These are phyloP conservation scores for Drosophila meridionalis DNA, from an alignment of 2,888 invertebrate genomes.

Conservation along the genomic window DNA sequence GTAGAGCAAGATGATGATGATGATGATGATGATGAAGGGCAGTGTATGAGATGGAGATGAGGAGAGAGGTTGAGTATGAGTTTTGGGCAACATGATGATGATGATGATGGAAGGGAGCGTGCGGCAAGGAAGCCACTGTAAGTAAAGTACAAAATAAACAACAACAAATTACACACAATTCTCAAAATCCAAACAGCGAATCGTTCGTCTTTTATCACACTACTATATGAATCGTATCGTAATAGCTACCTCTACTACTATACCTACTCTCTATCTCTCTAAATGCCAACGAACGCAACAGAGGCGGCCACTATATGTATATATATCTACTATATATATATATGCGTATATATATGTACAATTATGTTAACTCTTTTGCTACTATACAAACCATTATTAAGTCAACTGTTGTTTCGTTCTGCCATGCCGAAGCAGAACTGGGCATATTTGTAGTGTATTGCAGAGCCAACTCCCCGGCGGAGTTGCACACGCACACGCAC, in stretches of 20 bases:
- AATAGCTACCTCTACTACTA: constrained; percentile 49
- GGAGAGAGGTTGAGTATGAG: constrained; percentile 31
- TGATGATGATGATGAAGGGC: constrained; percentile 15
- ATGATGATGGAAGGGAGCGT: constrained; percentile 39
- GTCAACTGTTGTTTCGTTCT: constrained; percentile 71
- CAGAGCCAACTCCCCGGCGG: constrained; percentile 56
- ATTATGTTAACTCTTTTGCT: constrained; percentile 28
- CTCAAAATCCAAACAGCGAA: constrained; percentile 57
- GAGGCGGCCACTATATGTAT: constrained; percentile 8
- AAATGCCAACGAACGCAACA: constrained; percentile 27
- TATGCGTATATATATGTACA: constrained; percentile 21
- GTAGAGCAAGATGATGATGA: constrained; percentile 3
- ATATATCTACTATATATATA: constrained; percentile 29
- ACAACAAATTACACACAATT: constrained; percentile 35
- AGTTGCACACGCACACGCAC: constrained; percentile 30
- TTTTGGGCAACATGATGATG: constrained; percentile 8
- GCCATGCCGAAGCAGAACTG: constrained; percentile 39
- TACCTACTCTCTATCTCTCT: constrained; percentile 59
- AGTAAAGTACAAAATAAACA: constrained; percentile 79
- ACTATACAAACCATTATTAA: constrained; percentile 49
- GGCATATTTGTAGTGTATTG: constrained; percentile 42
- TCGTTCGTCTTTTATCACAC: constrained; percentile 55
- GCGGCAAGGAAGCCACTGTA: constrained; percentile 83
- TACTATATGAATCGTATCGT: constrained; percentile 42
- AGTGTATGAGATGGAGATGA: constrained; percentile 30